Conservation (phyloP, 2,888 invertebrate species). For the Podabrus alpinus region DNA sequence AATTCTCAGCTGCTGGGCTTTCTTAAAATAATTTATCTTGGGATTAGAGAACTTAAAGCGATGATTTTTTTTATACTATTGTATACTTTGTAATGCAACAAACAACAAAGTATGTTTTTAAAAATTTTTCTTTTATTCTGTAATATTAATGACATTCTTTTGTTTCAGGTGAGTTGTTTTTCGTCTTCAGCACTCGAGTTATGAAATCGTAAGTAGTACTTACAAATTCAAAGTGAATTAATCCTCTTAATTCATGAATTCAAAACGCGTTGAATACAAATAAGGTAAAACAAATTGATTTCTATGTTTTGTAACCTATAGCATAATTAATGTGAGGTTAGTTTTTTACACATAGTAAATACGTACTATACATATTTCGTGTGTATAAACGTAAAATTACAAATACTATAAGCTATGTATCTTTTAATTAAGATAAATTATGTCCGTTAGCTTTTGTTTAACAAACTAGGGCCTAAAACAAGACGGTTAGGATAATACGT, state of each 20-base stretch:
- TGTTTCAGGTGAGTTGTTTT: slow-evolving; percentile 10
- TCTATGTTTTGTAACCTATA: neutral
- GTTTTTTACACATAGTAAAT: neutral
- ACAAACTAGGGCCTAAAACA: slow-evolving; percentile 5
- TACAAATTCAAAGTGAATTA: neutral
- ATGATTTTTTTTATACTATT: neutral
- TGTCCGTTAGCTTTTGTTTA: slow-evolving; percentile 21
- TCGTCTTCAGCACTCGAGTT: neutral
- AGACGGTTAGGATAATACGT: slow-evolving; percentile 11
- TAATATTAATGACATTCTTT: neutral
- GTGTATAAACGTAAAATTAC: neutral
- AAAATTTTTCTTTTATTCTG: neutral
- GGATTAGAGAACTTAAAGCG: neutral
- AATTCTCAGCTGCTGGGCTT: neutral
- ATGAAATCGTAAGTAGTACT: neutral
- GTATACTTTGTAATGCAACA: neutral
- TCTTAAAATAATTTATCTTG: too few relatives aligned
- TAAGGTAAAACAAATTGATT: neutral
- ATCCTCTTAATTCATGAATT: neutral
- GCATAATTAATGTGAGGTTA: neutral
- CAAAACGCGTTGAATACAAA: neutral
- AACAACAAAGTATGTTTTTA: neutral
- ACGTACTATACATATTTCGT: neutral
- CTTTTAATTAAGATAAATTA: slow-evolving; percentile 23
- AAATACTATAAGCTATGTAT: neutral